Evolutionary conservation across 92 coral and sea anemone species (phyloP), one percentile per base, ranked within the genome.

Genomic region (Virgularia gustaviana): DNA sequence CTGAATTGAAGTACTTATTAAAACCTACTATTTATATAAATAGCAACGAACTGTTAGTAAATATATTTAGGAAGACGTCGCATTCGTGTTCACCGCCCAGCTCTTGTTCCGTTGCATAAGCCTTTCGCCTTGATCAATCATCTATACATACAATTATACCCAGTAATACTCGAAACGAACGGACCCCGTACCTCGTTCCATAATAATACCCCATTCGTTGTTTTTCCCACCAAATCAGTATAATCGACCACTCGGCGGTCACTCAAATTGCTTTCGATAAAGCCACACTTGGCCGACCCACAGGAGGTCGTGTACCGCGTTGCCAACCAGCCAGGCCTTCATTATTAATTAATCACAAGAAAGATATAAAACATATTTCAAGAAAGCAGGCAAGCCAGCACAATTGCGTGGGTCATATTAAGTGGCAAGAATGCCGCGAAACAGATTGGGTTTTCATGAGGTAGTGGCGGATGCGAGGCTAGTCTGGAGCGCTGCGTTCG

Each of bases 301-400:
- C 30, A 22, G 58, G 58, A 52, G 58, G 58, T 52, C 58, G n/a
- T n/a, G n/a, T n/a, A n/a, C n/a, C n/a, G 2, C 29, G 4, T 22
- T 11, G 58, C 15, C 29, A n/a, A n/a, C n/a, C n/a, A n/a, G n/a
- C 66, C 16, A 2, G 56, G 22, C 15, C 33, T 29, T 18, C 75
- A 68, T 68, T 31, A 68, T 68, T 68, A 3, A 68, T 68, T 36
- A 35, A 68, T 47, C 45, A 49, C 37, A 49, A 12, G 27, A 49
- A 68, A 30, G 2, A 18, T 60, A 13, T 68, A 59, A 54, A 68
- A n/a, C 61, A 16, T 68, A 19, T 34, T 68, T 68, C 41, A 68
- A 68, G 33, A 49, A 55, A 49, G 36, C 19, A 31, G 45, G 10
- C 31, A 68, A 32, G 61, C 16, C 3, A 24, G 45, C 27, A 28